Evolutionary conservation across 1,140 invertebrate genomes (phyloP).

Genomic region (Catajapyx aquilonaris): DNA sequence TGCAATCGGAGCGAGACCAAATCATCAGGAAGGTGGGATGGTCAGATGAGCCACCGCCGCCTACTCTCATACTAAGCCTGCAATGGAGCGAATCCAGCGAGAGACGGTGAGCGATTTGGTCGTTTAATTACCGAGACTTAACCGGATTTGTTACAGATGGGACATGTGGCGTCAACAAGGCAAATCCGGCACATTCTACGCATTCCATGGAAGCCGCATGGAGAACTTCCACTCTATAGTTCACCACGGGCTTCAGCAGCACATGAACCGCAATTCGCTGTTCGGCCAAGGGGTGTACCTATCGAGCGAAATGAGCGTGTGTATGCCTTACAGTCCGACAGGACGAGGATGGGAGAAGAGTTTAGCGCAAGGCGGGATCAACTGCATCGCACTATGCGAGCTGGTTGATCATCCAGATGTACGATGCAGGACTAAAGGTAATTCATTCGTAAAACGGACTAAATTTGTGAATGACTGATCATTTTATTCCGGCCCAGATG

Average conservation of each 20-base stretch:
- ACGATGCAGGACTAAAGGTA: slow-evolving; percentile 15
- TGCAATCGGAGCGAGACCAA: too few species aligned
- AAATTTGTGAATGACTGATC: too few species aligned
- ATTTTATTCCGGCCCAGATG: slow-evolving; percentile 14
- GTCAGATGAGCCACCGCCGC: too few species aligned
- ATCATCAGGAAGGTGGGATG: too few species aligned
- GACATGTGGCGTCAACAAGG: too few species aligned
- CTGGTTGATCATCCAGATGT: slow-evolving; percentile 45
- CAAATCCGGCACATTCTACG: too few species aligned
- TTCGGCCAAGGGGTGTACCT: slow-evolving; percentile 57
- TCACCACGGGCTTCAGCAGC: slow-evolving; percentile 50
- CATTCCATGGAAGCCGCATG: slow-evolving; percentile 53
- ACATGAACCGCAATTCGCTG: slow-evolving; percentile 43
- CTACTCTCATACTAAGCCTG: too few species aligned
- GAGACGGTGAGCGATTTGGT: too few species aligned
- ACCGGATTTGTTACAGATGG: too few species aligned
- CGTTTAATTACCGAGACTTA: too few species aligned
- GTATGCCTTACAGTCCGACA: slow-evolving; percentile 41
- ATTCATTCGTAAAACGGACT: too few species aligned
- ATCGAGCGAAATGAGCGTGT: slow-evolving; percentile 44
- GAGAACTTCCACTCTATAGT: slow-evolving; percentile 66
- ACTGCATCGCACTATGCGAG: slow-evolving; percentile 56
- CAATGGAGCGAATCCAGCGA: too few species aligned
- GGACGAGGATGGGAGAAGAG: slow-evolving; percentile 51
- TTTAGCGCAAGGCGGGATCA: slow-evolving; percentile 41